Conservation (phyloP, 2,113 vertebrate species). For the Cheirogaleus medius region DNA sequence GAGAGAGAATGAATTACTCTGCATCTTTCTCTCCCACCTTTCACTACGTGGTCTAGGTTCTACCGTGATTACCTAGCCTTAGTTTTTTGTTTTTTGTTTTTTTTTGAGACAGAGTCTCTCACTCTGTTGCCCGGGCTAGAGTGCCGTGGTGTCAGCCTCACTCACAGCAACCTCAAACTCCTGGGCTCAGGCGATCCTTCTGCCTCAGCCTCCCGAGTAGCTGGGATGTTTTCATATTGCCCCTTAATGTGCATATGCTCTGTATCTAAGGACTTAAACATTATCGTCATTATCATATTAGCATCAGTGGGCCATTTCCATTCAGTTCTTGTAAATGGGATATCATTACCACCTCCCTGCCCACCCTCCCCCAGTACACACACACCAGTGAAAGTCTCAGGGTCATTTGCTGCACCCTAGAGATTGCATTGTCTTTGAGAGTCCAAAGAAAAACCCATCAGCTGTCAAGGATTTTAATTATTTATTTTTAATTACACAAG, state of each 20-base stretch:
- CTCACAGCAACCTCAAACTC: too few species aligned
- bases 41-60: not conserved
- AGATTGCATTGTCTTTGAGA: conserved; percentile 55
- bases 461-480: conserved; percentile 65
- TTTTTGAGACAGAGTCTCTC: too few species aligned
- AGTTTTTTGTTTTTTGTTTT: not conserved
- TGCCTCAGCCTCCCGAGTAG: too few species aligned
- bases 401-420: conserved; percentile 31
- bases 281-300: not conserved
- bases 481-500: conserved; percentile 78
- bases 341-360: not conserved
- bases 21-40: not conserved
- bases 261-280: not conserved
- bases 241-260: not conserved
- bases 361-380: not conserved
- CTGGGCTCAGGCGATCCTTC: too few species aligned
- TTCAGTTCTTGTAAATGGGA: not conserved
- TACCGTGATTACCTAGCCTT: not conserved
- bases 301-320: not conserved
- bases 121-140: too few species aligned
- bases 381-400: not conserved
- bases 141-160: too few species aligned
- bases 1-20: not conserved
- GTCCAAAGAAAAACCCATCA: conserved; percentile 54
- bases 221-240: not conserved